phyloP scores from a whole-genome alignment of 2,113 vertebrate species.

The Lipophrys pholis region DNA sequence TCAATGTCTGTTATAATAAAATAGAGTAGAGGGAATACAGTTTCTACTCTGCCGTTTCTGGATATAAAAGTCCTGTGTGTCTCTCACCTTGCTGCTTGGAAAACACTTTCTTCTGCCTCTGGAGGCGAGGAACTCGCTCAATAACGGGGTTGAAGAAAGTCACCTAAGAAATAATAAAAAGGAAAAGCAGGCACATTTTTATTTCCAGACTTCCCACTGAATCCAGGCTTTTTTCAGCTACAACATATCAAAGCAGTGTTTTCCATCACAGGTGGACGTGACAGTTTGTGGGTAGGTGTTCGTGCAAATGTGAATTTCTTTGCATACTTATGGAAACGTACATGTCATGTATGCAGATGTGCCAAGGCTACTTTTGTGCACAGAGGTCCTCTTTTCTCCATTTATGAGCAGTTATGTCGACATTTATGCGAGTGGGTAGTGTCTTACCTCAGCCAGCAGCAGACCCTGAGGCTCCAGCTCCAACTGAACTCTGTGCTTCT shows the following conservation, averaged over 20 bases:
- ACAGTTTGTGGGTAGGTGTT: slow-evolving; percentile 41
- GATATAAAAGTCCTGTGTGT: too few species aligned
- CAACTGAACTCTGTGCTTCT: slow-evolving; percentile 89
- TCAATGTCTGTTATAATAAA: not conserved
- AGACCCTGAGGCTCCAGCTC: slow-evolving; percentile 92
- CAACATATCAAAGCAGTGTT: slow-evolving; percentile 49
- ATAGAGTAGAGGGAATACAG: too few species aligned
- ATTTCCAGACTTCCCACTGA: slow-evolving; percentile 9
- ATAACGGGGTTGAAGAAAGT: slow-evolving; percentile 92
- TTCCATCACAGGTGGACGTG: slow-evolving; percentile 38
- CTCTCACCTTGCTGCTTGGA: slow-evolving; percentile 91
- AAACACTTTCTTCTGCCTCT: slow-evolving; percentile 92
- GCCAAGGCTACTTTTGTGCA: not conserved
- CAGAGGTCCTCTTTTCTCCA: not conserved
- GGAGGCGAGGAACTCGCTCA: slow-evolving; percentile 89
- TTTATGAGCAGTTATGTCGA: not conserved
- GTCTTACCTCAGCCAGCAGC: slow-evolving; percentile 88
- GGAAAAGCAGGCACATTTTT: slow-evolving; percentile 32
- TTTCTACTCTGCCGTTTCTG: too few species aligned
- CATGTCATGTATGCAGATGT: not conserved
- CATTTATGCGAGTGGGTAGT: slow-evolving; percentile 10
- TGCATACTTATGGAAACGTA: slow-evolving; percentile 44
- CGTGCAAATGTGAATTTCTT: slow-evolving; percentile 23
- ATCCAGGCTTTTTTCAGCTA: slow-evolving; percentile 29
- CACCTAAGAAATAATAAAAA: slow-evolving; percentile 80